These are phyloP conservation scores for Rallus crepitans DNA, from an alignment of 2,797 vertebrate genomes.

Conservation along the genomic window DNA sequence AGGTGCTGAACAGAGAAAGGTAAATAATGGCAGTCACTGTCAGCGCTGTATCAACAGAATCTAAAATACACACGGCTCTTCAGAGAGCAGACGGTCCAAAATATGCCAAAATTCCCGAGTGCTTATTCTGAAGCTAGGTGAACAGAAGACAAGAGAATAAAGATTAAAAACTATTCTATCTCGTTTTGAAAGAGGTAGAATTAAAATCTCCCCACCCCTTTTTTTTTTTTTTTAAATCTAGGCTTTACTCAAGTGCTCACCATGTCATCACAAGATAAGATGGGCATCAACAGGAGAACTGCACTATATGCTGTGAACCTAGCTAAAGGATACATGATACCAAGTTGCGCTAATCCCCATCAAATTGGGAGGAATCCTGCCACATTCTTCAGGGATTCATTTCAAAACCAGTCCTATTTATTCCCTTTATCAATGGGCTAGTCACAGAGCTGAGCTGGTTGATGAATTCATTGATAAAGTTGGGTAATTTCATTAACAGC, in stretches of 20 bases:
- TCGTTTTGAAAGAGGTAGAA: background rate
- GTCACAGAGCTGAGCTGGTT: background rate
- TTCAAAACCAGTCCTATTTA: background rate
- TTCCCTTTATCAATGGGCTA: background rate
- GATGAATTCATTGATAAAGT: background rate
- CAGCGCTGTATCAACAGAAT: background rate
- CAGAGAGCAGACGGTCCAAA: background rate
- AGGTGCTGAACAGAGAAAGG: conserved; percentile 3
- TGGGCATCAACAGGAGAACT: background rate
- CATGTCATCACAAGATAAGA: background rate
- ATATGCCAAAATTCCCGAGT: background rate
- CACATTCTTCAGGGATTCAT: background rate
- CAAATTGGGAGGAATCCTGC: background rate
- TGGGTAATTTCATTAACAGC: background rate
- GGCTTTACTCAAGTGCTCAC: background rate
- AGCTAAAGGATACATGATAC: background rate
- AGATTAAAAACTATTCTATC: background rate
- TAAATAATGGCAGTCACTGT: conserved; percentile 40
- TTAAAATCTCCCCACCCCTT: background rate
- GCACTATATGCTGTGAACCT: background rate
- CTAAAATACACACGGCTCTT: background rate
- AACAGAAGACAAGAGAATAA: background rate
- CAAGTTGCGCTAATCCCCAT: background rate
- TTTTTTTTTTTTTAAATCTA: background rate
- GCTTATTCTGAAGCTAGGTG: background rate